Evolutionary conservation across 2,888 invertebrate species (phyloP).

Genomic region (Octodonta nipae): DNA sequence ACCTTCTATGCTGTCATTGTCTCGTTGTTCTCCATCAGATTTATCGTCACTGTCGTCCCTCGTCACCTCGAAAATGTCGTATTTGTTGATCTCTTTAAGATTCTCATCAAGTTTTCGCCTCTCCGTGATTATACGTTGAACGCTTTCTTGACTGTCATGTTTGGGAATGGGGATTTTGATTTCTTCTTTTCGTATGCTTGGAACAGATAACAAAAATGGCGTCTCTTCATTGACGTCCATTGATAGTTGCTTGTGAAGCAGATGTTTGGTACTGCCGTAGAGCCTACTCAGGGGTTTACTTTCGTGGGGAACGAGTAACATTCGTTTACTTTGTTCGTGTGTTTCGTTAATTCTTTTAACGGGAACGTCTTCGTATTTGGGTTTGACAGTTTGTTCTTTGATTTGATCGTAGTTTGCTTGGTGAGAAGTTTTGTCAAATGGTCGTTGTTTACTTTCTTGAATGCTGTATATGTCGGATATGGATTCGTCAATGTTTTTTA

Average conservation of each 20-base stretch:
- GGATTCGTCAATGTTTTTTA: slow-evolving; percentile 45
- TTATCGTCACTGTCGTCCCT: slow-evolving; percentile 21
- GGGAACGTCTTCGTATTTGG: background rate
- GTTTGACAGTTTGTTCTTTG: slow-evolving; percentile 6
- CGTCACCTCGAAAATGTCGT: slow-evolving; percentile 31
- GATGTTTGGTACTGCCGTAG: slow-evolving; percentile 41
- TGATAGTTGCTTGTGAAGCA: slow-evolving; percentile 42
- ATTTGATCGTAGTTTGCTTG: slow-evolving; percentile 28
- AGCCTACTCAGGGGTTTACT: slow-evolving; percentile 29
- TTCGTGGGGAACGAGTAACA: slow-evolving; percentile 24
- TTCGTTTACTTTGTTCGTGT: slow-evolving; percentile 4
- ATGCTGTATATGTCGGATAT: slow-evolving; percentile 29
- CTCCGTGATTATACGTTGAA: slow-evolving; percentile 49
- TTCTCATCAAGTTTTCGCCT: slow-evolving; percentile 44
- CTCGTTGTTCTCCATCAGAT: slow-evolving; percentile 3
- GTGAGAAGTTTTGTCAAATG: too few relatives aligned
- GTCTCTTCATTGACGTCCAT: slow-evolving; percentile 43
- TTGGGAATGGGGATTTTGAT: slow-evolving; percentile 15
- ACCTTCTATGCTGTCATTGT: slow-evolving; percentile 9
- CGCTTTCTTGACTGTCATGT: slow-evolving; percentile 37
- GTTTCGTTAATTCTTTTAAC: background rate
- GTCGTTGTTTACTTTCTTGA: slow-evolving; percentile 1
- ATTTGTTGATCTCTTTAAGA: slow-evolving; percentile 28
- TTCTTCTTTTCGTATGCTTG: slow-evolving; percentile 5
- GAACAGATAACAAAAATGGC: slow-evolving; percentile 30